Percentiles rank a stretch among this genome's conserved stretches.
phyloP scores from a whole-genome alignment of 2,797 vertebrate genomes.

The Gallinago stenura region DNA sequence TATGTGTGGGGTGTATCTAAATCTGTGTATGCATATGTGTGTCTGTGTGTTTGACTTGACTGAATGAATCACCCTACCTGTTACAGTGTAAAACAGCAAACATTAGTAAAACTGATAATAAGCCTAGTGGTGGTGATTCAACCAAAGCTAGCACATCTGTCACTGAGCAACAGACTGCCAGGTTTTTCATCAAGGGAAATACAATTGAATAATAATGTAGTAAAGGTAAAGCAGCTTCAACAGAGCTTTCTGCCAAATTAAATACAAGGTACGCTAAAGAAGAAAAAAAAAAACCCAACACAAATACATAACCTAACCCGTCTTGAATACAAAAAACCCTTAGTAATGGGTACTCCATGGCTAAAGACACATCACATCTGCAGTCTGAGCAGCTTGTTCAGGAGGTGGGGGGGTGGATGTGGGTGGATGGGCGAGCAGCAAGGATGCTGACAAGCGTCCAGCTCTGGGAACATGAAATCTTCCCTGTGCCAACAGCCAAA shows the following conservation, averaged over 20 bases:
- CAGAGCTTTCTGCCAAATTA: constrained; percentile 67
- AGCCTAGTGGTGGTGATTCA: constrained; percentile 77
- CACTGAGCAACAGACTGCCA: constrained; percentile 76
- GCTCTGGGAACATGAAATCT: neutral
- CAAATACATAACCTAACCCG: neutral
- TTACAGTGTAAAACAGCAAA: constrained; percentile 76
- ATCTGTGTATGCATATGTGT: neutral
- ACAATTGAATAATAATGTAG: constrained; percentile 76
- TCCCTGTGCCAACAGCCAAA: constrained; percentile 3
- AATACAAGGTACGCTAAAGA: constrained; percentile 50
- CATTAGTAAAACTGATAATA: constrained; percentile 82
- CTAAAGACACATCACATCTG: constrained; percentile 17
- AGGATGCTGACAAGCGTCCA: constrained; percentile 6
- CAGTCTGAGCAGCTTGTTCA: neutral
- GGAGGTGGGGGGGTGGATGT: neutral
- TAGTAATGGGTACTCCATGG: neutral
- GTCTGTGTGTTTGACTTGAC: constrained; percentile 53
- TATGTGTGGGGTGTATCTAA: neutral
- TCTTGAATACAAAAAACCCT: constrained; percentile 51
- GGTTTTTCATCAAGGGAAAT: constrained; percentile 73
- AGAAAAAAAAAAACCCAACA: neutral
- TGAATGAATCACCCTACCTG: constrained; percentile 77
- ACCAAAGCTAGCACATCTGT: constrained; percentile 82
- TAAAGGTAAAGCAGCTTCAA: constrained; percentile 69
- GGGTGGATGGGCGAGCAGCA: neutral